Conservation (phyloP, 2,797 vertebrate genomes). For the Huso huso region DNA sequence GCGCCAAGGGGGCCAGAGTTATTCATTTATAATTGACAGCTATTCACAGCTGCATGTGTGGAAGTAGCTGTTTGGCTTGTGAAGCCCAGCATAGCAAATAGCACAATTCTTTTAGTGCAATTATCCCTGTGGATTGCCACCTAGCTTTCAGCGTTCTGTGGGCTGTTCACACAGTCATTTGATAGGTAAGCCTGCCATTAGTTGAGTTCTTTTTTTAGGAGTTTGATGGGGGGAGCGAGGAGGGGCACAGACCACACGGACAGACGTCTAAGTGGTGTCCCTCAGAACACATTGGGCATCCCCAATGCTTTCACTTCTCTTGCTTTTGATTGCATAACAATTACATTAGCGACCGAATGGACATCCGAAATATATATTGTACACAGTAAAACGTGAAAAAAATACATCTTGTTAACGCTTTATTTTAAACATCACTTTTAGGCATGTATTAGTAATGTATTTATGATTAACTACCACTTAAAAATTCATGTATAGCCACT, state of each 20-base stretch:
- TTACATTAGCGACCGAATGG: constrained; percentile 9
- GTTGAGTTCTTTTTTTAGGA: constrained; percentile 32
- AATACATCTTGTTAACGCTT: no score
- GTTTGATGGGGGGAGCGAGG: background rate
- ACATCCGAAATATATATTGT: constrained; percentile 11
- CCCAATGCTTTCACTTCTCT: constrained; percentile 9
- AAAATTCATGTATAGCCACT: no score
- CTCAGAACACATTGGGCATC: constrained; percentile 12
- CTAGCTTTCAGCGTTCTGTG: constrained; percentile 37
- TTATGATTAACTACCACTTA: no score
- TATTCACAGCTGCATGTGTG: constrained; percentile 36
- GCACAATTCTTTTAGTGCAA: constrained; percentile 40
- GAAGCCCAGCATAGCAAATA: constrained; percentile 41
- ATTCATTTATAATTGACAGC: constrained; percentile 29
- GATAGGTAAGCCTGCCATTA: constrained; percentile 41
- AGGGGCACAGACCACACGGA: constrained; percentile 20
- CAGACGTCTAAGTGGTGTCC: constrained; percentile 19
- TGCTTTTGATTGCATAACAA: constrained; percentile 19
- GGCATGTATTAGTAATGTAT: no score
- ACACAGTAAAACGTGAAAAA: no score
- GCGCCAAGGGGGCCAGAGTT: constrained; percentile 16
- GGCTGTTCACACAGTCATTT: constrained; percentile 43
- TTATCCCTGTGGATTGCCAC: constrained; percentile 46
- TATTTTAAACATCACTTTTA: no score
- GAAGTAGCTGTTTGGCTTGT: constrained; percentile 35